Base-by-base conservation (phyloP, 2,888 invertebrate species). In the Lasiommata megera region DNA sequence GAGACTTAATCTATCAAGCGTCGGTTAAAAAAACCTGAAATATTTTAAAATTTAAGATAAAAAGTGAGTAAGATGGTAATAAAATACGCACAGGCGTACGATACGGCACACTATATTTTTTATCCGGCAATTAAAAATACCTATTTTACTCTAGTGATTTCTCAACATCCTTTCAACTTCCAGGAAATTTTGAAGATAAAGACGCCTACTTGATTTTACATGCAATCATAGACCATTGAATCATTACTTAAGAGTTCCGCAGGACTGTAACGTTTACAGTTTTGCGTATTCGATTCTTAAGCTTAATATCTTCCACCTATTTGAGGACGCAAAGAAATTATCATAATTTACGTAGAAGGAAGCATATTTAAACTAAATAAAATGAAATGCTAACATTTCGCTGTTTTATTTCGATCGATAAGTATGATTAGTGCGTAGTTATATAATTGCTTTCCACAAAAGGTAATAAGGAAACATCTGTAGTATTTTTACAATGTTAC, bases 121-220 rank as follows among this genome's bases (percentile, higher is more conserved):
- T 46, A 46, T 31, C 31, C 46, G 46, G 29, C 31, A 31, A 46
- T 46, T 46, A 46, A 46, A n/a, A 31, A 46, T 31, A 9, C 16
- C 31, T 31, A 46, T 29, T 16, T 44, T 11, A 34, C 29, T 46
- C 16, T 16, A 9, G 6, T 17, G 46, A 46, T 46, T 46, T 46
- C 46, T 46, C 31, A 31, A 46, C 46, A 46, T 46, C 46, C 46
- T 31, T 44, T 44, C 12, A 44, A 29, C 28, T 44, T 31, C 46
- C 46, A 46, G 46, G 46, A 46, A 31, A 46, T 46, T 31, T 44
- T 9, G 12, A 9, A 46, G 29, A 29, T 44, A 44, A 29, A 29
- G 44, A 31, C 16, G 29, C 31, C 31, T 46, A 29, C 46, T 46
- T 31, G 16, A n/a, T 31, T 29, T 14, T 12, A 12, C 38, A 17